These are phyloP conservation scores for Drosophila sucinea DNA, from an alignment of 1,140 invertebrate genomes.

Conservation along the genomic window DNA sequence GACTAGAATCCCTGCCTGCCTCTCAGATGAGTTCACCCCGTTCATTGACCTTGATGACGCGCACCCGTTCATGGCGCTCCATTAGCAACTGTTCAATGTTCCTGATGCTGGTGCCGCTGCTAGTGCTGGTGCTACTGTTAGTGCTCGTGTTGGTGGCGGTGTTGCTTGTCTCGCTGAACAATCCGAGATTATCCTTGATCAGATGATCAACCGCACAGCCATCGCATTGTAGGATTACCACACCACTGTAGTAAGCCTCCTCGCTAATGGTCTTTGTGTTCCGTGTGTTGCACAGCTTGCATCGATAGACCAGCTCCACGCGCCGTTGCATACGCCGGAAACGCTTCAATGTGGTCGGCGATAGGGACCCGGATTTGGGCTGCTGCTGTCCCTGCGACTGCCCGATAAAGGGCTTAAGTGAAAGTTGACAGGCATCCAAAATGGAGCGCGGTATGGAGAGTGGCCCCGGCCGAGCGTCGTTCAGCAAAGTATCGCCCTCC, in stretches of 20 bases:
- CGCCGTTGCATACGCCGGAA: conserved; percentile 85
- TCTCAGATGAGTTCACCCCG: conserved; percentile 76
- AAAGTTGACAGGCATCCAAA: conserved; percentile 71
- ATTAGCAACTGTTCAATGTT: conserved; percentile 93
- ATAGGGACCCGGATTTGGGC: conserved; percentile 55
- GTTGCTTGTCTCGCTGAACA: conserved; percentile 86
- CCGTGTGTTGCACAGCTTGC: conserved; percentile 92
- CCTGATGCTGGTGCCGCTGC: conserved; percentile 86
- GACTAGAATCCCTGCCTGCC: conserved; percentile 12
- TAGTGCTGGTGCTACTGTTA: conserved; percentile 86
- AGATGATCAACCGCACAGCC: conserved; percentile 94
- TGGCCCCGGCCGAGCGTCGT: conserved; percentile 51
- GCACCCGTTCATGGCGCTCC: conserved; percentile 88
- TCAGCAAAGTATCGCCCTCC: conserved; percentile 44
- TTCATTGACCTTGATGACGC: conserved; percentile 80
- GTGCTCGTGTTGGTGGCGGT: conserved; percentile 84
- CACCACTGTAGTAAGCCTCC: conserved; percentile 91
- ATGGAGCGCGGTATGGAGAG: conserved; percentile 76
- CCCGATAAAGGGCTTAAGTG: conserved; percentile 57
- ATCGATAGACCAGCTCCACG: conserved; percentile 90
- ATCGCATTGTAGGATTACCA: conserved; percentile 94
- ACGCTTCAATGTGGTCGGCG: conserved; percentile 70
- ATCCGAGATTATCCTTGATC: conserved; percentile 95
- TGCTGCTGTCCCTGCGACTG: conserved; percentile 12
- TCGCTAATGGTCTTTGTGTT: conserved; percentile 92